phyloP scores from a whole-genome alignment of 2,797 vertebrate genomes.

The Schizothorax lantsangensis region DNA sequence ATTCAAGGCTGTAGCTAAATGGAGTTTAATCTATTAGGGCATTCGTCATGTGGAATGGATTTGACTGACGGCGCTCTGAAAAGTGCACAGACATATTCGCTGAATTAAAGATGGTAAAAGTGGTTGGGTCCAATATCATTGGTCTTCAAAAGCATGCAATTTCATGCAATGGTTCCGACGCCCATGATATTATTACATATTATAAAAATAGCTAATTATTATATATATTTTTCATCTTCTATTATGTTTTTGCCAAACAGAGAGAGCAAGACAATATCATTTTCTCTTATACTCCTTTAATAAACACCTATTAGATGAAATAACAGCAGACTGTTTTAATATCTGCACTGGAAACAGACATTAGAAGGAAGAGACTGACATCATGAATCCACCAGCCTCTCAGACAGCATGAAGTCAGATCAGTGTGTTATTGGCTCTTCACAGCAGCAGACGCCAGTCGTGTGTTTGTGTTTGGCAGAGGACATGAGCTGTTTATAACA shows the following conservation, averaged over 20 bases:
- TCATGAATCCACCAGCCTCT: slow-evolving; percentile 3
- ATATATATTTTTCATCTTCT: too few species aligned
- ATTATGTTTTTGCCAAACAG: not conserved
- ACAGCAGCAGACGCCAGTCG: not conserved
- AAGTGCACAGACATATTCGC: too few species aligned
- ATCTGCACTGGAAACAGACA: not conserved
- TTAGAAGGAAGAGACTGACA: not conserved
- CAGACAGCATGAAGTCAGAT: not conserved
- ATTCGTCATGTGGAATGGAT: too few species aligned
- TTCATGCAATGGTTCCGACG: too few species aligned
- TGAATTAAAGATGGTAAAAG: too few species aligned
- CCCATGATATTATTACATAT: too few species aligned
- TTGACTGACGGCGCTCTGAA: too few species aligned
- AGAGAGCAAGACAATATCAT: not conserved
- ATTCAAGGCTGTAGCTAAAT: too few species aligned
- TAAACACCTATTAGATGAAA: not conserved
- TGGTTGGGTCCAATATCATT: too few species aligned
- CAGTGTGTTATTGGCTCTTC: not conserved
- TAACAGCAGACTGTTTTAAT: not conserved
- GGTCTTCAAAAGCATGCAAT: too few species aligned
- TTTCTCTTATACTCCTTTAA: not conserved
- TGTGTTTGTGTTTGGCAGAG: slow-evolving; percentile 5
- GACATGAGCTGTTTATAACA: slow-evolving; percentile 41
- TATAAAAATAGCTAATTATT: too few species aligned
- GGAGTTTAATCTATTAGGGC: too few species aligned